phyloP scores from a whole-genome alignment of 2,113 vertebrate genomes.

The Pluvialis apricaria region DNA sequence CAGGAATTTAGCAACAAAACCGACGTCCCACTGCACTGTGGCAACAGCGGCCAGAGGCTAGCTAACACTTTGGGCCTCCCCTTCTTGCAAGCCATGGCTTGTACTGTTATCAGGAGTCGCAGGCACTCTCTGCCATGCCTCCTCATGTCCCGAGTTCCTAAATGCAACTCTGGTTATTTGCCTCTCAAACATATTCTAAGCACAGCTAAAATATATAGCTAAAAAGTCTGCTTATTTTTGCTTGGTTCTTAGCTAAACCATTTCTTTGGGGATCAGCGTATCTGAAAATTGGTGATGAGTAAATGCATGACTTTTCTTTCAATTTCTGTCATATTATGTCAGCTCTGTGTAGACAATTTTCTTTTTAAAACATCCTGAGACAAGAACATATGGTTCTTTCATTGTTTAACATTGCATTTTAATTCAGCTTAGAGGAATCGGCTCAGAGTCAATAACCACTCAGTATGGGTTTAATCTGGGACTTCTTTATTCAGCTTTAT shows the following conservation, averaged over 20 bases:
- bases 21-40: background rate
- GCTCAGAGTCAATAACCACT: background rate
- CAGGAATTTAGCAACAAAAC: background rate
- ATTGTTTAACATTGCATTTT: background rate
- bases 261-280: background rate
- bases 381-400: background rate
- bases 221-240: background rate
- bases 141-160: background rate
- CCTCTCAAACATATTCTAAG: background rate
- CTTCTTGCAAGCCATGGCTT: background rate
- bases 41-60: background rate
- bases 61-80: background rate
- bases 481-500: background rate
- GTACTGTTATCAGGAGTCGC: background rate
- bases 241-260: background rate
- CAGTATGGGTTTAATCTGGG: background rate
- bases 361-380: conserved; percentile 2
- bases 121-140: background rate
- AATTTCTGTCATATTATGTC: background rate
- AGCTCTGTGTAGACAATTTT: background rate
- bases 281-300: background rate
- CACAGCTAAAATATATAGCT: background rate
- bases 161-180: background rate
- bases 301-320: background rate
- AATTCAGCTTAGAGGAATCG: background rate